These are phyloP conservation scores for Trematocara unimaculatum DNA, from an alignment of 2,113 vertebrate genomes.

Conservation along the genomic window DNA sequence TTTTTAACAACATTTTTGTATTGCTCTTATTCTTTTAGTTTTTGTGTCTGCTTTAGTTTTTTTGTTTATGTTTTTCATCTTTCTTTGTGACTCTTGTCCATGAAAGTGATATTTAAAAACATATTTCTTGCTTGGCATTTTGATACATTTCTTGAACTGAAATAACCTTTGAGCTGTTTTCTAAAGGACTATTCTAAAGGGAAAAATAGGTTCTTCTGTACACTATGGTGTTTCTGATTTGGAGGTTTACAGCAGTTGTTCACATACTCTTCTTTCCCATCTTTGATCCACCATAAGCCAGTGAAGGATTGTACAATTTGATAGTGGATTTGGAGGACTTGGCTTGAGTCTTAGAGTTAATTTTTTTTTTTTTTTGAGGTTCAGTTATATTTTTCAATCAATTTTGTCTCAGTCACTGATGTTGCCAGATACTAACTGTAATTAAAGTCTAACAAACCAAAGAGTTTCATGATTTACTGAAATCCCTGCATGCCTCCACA, in stretches of 20 bases:
- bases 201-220: not conserved
- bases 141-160: not conserved
- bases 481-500: not conserved
- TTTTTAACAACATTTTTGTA: not conserved
- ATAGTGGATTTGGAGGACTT: not conserved
- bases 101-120: not conserved
- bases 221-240: not conserved
- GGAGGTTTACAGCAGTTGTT: not conserved
- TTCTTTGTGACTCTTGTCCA: not conserved
- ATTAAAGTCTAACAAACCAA: not conserved
- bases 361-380: not conserved
- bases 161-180: not conserved
- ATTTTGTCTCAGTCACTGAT: not conserved
- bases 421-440: not conserved
- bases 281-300: not conserved
- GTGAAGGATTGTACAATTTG: not conserved
- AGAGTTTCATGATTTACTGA: not conserved
- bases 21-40: not conserved
- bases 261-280: not conserved
- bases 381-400: not conserved
- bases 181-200: not conserved
- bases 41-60: not conserved
- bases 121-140: not conserved
- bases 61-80: not conserved
- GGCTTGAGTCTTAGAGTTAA: not conserved